Percentiles rank a stretch among this genome's conserved stretches.
Evolutionary conservation across 2,888 invertebrate species (phyloP).

Genomic region (Ditula angustiorana): DNA sequence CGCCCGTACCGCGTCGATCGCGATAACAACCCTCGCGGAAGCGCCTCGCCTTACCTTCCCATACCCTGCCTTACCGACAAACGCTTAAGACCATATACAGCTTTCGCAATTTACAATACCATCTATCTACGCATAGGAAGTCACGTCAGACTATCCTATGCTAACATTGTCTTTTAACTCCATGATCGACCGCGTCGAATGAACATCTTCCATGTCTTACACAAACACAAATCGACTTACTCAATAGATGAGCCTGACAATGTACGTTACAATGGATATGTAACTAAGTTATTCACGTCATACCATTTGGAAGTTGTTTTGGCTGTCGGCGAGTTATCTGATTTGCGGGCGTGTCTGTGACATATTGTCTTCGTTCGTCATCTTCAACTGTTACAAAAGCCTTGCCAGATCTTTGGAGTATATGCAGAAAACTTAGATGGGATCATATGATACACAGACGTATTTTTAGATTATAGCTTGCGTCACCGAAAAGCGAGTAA

Average conservation of each 20-base stretch:
- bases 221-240: constrained; percentile 34
- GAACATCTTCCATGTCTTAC: constrained; percentile 20
- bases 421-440: constrained; percentile 12
- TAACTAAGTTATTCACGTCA: constrained; percentile 58
- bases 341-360: constrained; percentile 70
- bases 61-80: constrained; percentile 17
- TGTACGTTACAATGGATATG: constrained; percentile 21
- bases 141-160: neutral
- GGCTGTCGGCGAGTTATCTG: constrained; percentile 58
- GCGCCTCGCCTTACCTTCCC: constrained; percentile 49
- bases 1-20: constrained; percentile 36
- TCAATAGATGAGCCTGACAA: constrained; percentile 28
- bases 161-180: constrained; percentile 20
- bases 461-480: neutral
- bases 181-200: constrained; percentile 23
- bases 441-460: constrained; percentile 6
- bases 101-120: constrained; percentile 9
- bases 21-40: constrained; percentile 57
- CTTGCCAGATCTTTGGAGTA: constrained; percentile 45
- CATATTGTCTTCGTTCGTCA: constrained; percentile 62
- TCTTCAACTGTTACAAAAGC: constrained; percentile 49
- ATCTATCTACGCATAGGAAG: neutral
- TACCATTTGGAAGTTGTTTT: constrained; percentile 63
- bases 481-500: neutral
- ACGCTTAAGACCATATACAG: neutral